A percentile compares a stretch with the other conserved stretches of the same genome.
Conservation (phyloP, 2,888 invertebrate species). For the Sphaerophoria taeniata region DNA sequence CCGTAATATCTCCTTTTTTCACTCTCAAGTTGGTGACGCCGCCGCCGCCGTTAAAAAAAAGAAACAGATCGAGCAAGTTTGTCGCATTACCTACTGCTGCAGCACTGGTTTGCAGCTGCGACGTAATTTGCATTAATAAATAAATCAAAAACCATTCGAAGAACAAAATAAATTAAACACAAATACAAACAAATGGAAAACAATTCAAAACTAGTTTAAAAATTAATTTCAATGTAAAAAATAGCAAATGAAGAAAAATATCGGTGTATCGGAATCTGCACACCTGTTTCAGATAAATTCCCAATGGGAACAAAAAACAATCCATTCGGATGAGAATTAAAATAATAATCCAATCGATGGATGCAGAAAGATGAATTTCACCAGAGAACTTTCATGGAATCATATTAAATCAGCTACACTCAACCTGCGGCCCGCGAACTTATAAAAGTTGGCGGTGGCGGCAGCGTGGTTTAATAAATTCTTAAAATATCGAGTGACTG, state of each 20-base stretch:
- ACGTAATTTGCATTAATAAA: constrained; percentile 51
- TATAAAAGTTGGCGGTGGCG: too few species aligned
- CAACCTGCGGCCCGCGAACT: too few species aligned
- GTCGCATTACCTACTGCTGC: neutral
- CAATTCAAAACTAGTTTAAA: constrained; percentile 20
- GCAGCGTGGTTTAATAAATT: too few species aligned
- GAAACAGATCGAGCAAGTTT: constrained; percentile 11
- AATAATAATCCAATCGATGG: neutral
- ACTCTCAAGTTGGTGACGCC: constrained; percentile 17
- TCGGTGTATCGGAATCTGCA: constrained; percentile 28
- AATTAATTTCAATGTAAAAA: constrained; percentile 2
- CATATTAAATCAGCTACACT: too few species aligned
- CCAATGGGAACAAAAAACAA: constrained; percentile 12
- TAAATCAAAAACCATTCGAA: constrained; percentile 50
- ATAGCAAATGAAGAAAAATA: constrained; percentile 10
- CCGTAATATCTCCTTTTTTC: neutral
- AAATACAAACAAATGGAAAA: constrained; percentile 29
- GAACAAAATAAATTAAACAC: constrained; percentile 38
- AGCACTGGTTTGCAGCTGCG: constrained; percentile 13
- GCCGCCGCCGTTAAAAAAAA: neutral
- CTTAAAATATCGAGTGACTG: too few species aligned
- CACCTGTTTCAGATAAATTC: constrained; percentile 57
- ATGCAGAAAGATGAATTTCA: constrained; percentile 17
- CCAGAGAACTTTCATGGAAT: too few species aligned
- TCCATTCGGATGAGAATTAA: neutral